These are phyloP conservation scores for Macrobrachium rosenbergii DNA, from an alignment of 1,140 invertebrate genomes.

Conservation along the genomic window DNA sequence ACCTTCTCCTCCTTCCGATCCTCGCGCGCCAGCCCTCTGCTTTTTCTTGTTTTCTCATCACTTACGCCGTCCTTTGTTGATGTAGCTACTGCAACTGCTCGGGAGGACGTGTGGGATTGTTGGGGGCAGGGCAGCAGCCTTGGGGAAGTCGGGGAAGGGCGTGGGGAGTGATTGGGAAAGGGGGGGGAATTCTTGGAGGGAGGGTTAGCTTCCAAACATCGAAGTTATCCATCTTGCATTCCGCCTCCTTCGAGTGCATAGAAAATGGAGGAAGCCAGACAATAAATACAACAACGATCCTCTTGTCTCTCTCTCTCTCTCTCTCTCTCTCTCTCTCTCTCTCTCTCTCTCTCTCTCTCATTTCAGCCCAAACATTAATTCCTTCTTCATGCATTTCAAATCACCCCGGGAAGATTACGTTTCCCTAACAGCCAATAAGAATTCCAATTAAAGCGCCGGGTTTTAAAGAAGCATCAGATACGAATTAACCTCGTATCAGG, in stretches of 20 bases:
- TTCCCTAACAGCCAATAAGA: conserved; percentile 36
- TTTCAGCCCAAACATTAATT: background rate
- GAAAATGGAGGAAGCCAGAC: no score
- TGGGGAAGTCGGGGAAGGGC: no score
- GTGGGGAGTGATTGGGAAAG: no score
- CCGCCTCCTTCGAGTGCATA: no score
- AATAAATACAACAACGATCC: background rate
- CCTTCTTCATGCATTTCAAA: background rate
- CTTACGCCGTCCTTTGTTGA: background rate
- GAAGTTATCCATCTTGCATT: no score
- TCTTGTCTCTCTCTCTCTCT: background rate
- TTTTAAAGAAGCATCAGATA: conserved; percentile 47
- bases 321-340: conserved; percentile 2
- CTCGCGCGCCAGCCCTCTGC: background rate
- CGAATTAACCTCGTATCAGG: conserved; percentile 44
- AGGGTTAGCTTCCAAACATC: no score
- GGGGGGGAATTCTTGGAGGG: no score
- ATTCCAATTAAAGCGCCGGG: conserved; percentile 39
- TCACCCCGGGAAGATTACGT: background rate
- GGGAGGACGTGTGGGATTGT: no score
- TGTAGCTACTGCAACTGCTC: no score
- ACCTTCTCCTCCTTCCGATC: background rate
- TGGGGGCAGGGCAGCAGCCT: no score
- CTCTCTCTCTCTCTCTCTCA: conserved; percentile 24
- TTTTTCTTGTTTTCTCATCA: background rate